phyloP scores from a whole-genome alignment of 2,113 vertebrate species.

The Zosterops lateralis region DNA sequence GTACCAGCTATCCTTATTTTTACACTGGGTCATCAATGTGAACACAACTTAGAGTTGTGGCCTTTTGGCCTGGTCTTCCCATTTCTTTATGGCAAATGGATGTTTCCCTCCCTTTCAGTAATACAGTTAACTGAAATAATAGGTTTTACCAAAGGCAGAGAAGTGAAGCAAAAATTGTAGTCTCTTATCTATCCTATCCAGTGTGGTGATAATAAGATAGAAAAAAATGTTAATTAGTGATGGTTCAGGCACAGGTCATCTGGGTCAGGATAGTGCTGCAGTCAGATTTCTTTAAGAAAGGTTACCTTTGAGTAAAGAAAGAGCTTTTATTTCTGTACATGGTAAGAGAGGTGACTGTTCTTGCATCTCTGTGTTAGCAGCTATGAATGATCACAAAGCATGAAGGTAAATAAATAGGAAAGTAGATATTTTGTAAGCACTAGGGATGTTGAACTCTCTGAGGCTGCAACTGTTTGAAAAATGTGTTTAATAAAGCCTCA shows the following conservation, averaged over 20 bases:
- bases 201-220: not conserved
- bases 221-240: not conserved
- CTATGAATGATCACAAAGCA: not conserved
- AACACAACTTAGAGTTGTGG: not conserved
- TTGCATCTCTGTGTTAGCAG: not conserved
- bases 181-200: not conserved
- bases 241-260: not conserved
- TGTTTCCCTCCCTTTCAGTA: not conserved
- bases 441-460: not conserved
- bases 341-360: not conserved
- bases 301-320: not conserved
- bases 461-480: constrained; percentile 21
- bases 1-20: not conserved
- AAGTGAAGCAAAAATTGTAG: not conserved
- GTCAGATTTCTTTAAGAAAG: not conserved
- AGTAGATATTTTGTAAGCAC: not conserved
- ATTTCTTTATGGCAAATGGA: not conserved
- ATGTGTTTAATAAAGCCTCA: constrained; percentile 22
- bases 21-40: not conserved
- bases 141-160: not conserved
- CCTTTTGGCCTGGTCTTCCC: not conserved
- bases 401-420: not conserved
- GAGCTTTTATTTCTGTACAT: not conserved
- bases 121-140: not conserved
- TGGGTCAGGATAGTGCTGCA: not conserved